phyloP scores from a whole-genome alignment of 2,888 invertebrate species.

The Cerceris ruficornis region DNA sequence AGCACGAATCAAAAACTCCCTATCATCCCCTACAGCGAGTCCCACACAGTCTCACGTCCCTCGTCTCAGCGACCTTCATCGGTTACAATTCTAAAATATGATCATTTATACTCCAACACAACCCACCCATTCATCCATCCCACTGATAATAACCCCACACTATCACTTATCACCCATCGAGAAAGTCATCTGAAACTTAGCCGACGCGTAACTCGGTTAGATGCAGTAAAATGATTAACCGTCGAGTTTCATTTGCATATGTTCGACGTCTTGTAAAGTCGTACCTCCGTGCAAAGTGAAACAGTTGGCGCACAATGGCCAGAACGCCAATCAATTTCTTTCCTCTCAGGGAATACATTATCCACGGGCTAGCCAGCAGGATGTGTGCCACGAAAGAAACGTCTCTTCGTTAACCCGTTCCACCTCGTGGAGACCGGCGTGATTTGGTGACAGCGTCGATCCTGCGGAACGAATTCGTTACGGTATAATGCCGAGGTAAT shows the following conservation, averaged over 20 bases:
- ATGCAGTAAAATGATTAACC: conserved; percentile 45
- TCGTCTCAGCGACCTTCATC: no score
- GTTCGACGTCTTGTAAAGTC: conserved; percentile 17
- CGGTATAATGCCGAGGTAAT: conserved; percentile 64
- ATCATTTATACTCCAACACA: no score
- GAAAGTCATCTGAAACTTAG: background rate
- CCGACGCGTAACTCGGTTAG: background rate
- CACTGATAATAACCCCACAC: no score
- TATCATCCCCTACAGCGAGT: no score
- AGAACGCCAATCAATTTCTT: conserved; percentile 40
- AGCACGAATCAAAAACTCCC: no score
- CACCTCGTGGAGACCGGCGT: conserved; percentile 9
- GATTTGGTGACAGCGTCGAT: conserved; percentile 67
- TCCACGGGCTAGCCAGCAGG: conserved; percentile 21
- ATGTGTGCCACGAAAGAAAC: conserved; percentile 18
- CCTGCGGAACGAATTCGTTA: conserved; percentile 64
- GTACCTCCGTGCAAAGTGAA: conserved; percentile 21
- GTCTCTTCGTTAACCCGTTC: conserved; percentile 41
- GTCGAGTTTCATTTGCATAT: conserved; percentile 41
- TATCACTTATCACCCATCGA: no score
- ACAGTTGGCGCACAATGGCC: conserved; percentile 38
- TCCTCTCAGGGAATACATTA: conserved; percentile 42
- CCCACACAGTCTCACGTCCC: no score
- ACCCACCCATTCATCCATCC: no score
- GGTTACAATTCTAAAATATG: no score